Percentiles rank a stretch among this genome's conserved stretches.
phyloP scores from a whole-genome alignment of 2,113 vertebrate genomes.

The Myocastor coypus region DNA sequence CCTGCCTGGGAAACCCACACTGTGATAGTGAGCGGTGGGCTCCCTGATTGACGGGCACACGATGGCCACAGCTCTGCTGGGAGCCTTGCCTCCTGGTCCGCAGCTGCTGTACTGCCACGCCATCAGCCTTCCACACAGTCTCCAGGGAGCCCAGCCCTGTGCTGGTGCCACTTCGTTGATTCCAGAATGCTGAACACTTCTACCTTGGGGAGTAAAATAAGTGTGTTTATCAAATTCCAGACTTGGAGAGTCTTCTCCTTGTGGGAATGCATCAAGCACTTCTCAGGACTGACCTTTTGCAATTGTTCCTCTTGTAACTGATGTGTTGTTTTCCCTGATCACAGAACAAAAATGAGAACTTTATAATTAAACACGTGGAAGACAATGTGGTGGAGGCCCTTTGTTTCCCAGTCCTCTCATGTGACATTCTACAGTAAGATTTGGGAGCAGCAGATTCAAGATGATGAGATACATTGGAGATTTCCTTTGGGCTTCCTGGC shows the following conservation, averaged over 20 bases:
- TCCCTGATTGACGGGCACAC: conserved; percentile 74
- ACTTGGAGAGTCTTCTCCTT: conserved; percentile 70
- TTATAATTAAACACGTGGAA: conserved; percentile 62
- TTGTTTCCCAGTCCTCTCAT: neutral
- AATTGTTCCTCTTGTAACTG: conserved; percentile 70
- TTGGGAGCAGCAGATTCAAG: neutral
- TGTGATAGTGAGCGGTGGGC: conserved; percentile 79
- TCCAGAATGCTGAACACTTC: conserved; percentile 75
- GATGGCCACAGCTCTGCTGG: conserved; percentile 72
- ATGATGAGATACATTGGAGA: neutral
- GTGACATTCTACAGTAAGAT: neutral
- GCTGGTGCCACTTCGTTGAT: conserved; percentile 76
- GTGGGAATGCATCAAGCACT: conserved; percentile 75
- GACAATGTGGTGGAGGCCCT: neutral
- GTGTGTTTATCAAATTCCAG: conserved; percentile 77
- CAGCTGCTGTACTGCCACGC: conserved; percentile 72
- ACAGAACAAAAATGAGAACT: conserved; percentile 66
- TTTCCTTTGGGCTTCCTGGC: neutral
- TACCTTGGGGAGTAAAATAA: conserved; percentile 72
- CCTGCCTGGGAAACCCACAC: conserved; percentile 73
- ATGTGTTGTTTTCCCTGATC: conserved; percentile 73
- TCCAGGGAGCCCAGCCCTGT: conserved; percentile 67
- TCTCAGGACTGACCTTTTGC: conserved; percentile 78
- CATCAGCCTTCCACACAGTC: conserved; percentile 70
- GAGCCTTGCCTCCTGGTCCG: conserved; percentile 59